phyloP scores from a whole-genome alignment of 1,140 invertebrate genomes.

The Drosophila ironensis region DNA sequence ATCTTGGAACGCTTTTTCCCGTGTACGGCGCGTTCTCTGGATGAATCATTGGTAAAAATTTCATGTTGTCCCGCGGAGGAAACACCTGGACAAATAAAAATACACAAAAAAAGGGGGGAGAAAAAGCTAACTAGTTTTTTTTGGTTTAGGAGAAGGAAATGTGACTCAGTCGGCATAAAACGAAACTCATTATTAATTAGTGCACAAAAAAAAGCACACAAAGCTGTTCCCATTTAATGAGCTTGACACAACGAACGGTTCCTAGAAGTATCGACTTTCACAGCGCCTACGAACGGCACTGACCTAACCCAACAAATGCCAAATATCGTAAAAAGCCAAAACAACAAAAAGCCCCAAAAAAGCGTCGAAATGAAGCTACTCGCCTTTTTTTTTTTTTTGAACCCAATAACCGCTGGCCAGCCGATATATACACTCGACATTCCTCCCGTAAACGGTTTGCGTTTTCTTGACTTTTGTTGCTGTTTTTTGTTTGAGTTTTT shows the following conservation, averaged over 20 bases:
- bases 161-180: slow-evolving; percentile 38
- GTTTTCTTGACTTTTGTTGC: not conserved
- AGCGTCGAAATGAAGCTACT: slow-evolving; percentile 9
- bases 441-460: slow-evolving; percentile 6
- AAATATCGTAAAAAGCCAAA: not conserved
- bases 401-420: slow-evolving; percentile 16
- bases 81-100: slow-evolving; percentile 70
- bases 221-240: not conserved
- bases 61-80: slow-evolving; percentile 45
- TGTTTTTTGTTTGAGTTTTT: not conserved
- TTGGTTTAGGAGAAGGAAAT: slow-evolving; percentile 3
- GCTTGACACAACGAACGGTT: not conserved
- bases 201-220: slow-evolving; percentile 6
- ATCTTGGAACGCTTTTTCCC: too few relatives aligned
- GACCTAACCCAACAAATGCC: slow-evolving; percentile 14
- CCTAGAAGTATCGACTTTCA: slow-evolving; percentile 27
- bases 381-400: slow-evolving; percentile 22
- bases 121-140: slow-evolving; percentile 13
- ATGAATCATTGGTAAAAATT: slow-evolving; percentile 60
- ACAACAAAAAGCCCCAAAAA: not conserved
- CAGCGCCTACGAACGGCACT: not conserved
- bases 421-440: slow-evolving; percentile 19
- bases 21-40: not conserved
- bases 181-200: slow-evolving; percentile 11
- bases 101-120: too few relatives aligned